These are phyloP conservation scores for Argynnis bischoffii DNA, from an alignment of 2,888 invertebrate species.

Conservation along the genomic window DNA sequence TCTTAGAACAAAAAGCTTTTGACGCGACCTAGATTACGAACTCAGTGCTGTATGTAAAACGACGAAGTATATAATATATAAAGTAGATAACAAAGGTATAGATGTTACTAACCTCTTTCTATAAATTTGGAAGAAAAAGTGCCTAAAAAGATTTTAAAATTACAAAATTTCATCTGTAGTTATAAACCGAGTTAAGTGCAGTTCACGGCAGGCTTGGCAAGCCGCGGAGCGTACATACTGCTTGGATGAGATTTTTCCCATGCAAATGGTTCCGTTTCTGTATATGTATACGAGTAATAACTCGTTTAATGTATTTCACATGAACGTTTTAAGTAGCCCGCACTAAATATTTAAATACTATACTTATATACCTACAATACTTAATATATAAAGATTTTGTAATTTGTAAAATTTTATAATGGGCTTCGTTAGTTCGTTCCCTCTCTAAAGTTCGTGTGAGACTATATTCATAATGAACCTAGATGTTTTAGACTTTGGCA, in stretches of 20 bases:
- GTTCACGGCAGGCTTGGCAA: constrained; percentile 28
- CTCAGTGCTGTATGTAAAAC: too few species aligned
- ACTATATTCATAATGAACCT: not conserved
- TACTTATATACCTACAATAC: not conserved
- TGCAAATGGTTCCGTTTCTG: constrained; percentile 25
- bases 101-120: not conserved
- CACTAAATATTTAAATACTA: constrained; percentile 1
- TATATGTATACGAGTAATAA: constrained; percentile 3
- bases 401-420: too few species aligned
- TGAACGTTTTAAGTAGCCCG: constrained; percentile 7
- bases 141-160: not conserved
- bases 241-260: constrained; percentile 30
- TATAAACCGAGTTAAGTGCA: constrained; percentile 21
- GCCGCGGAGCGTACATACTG: constrained; percentile 17
- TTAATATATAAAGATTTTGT: too few species aligned
- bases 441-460: not conserved
- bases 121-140: not conserved
- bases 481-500: constrained; percentile 4
- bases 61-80: too few species aligned
- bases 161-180: constrained; percentile 9
- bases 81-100: not conserved
- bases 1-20: too few species aligned
- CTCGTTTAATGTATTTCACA: constrained; percentile 25
- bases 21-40: too few species aligned
- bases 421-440: too few species aligned